Conservation (phyloP, 2,888 invertebrate genomes). For the Ennomos quercinarius region DNA sequence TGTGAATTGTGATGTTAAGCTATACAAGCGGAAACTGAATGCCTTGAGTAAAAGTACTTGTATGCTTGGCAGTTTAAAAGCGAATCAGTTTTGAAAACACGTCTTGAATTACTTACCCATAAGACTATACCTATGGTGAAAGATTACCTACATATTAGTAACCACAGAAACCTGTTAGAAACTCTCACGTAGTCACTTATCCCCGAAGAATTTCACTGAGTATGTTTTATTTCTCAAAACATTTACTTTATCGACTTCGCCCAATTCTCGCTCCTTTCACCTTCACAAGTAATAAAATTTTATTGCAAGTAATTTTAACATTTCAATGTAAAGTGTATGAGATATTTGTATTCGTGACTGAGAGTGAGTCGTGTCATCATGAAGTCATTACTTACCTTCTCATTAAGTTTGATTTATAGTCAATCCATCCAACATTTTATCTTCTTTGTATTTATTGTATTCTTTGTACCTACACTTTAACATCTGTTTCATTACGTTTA, state of each 20-base stretch:
- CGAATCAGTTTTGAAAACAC: too few relatives aligned
- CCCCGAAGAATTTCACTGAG: constrained; percentile 4
- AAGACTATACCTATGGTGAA: too few relatives aligned
- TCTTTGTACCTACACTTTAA: constrained; percentile 11
- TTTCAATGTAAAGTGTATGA: constrained; percentile 18
- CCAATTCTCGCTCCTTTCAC: constrained; percentile 22
- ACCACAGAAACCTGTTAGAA: constrained; percentile 10
- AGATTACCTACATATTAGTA: background rate
- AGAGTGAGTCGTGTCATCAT: constrained; percentile 14
- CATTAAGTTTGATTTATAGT: constrained; percentile 16
- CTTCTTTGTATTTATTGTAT: constrained; percentile 23
- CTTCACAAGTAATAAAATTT: constrained; percentile 23
- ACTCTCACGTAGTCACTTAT: background rate
- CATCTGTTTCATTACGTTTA: background rate
- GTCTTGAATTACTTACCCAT: too few relatives aligned
- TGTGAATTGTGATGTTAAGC: too few relatives aligned
- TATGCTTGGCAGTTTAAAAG: too few relatives aligned
- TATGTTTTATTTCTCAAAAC: constrained; percentile 15
- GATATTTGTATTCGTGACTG: constrained; percentile 23
- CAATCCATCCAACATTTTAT: constrained; percentile 21
- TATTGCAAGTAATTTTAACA: constrained; percentile 16
- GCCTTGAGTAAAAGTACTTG: too few relatives aligned
- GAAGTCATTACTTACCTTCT: constrained; percentile 3
- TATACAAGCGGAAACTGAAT: too few relatives aligned
- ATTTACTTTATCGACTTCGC: constrained; percentile 12